Conservation (phyloP, 2,797 vertebrate genomes). For the Melopsittacus undulatus region DNA sequence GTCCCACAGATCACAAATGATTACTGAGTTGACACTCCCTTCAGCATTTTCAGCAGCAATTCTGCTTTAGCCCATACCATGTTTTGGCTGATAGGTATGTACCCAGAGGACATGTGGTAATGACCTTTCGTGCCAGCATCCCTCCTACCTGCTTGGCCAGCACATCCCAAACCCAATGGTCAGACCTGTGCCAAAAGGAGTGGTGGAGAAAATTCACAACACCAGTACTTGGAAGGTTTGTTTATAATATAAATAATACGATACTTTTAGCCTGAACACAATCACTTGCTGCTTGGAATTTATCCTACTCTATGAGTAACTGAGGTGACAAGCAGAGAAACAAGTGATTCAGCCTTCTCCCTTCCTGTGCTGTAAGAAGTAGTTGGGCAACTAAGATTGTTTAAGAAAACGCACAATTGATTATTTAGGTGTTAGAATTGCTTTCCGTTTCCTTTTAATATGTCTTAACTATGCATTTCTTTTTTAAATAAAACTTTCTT, state of each 20-base stretch:
- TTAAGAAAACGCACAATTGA: neutral
- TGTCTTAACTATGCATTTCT: neutral
- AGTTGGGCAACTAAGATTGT: neutral
- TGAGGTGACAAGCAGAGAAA: neutral
- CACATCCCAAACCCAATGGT: neutral
- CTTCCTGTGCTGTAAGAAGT: neutral
- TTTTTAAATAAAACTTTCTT: neutral
- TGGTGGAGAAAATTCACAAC: neutral
- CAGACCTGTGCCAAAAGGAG: neutral
- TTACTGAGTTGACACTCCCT: accelerated
- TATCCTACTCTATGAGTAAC: neutral
- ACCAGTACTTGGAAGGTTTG: neutral
- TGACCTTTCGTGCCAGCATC: neutral
- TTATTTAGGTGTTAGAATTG: neutral
- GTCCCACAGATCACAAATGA: neutral
- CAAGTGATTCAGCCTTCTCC: neutral
- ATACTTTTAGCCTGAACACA: neutral
- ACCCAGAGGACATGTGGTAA: neutral
- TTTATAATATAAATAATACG: neutral
- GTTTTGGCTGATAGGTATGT: neutral
- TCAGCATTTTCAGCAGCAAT: neutral
- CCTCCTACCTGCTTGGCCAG: neutral
- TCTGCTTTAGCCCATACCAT: neutral
- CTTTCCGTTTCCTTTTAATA: neutral
- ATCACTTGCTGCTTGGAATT: neutral